These are phyloP conservation scores for Drepanosiphum platanoidis DNA, from an alignment of 2,888 invertebrate genomes.

Conservation along the genomic window DNA sequence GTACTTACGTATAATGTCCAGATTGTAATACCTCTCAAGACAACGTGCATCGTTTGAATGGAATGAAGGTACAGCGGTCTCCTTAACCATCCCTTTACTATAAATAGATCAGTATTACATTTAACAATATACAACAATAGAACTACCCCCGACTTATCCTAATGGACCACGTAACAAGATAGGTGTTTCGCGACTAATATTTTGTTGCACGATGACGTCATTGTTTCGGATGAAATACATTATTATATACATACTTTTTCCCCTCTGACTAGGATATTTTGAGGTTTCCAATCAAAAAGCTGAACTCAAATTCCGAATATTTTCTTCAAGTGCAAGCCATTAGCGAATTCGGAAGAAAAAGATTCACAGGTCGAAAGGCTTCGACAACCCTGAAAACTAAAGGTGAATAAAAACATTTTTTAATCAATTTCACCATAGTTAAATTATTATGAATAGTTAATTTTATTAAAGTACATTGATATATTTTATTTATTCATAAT, in stretches of 20 bases:
- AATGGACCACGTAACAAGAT: constrained; percentile 61
- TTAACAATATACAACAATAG: constrained; percentile 52
- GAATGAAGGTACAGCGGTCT: constrained; percentile 37
- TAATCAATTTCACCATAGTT: too few relatives aligned
- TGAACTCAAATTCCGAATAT: constrained; percentile 77
- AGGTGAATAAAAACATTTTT: constrained; percentile 67
- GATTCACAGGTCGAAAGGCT: constrained; percentile 77
- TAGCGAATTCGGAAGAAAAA: constrained; percentile 75
- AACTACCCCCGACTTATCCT: constrained; percentile 62
- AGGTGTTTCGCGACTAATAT: constrained; percentile 53
- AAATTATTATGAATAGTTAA: too few relatives aligned
- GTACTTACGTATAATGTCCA: constrained; percentile 59
- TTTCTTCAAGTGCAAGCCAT: constrained; percentile 83
- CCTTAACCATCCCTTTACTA: constrained; percentile 39
- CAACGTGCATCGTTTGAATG: constrained; percentile 60
- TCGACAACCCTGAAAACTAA: constrained; percentile 79
- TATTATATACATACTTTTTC: constrained; percentile 44
- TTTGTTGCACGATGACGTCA: constrained; percentile 58
- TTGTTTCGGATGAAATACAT: constrained; percentile 27
- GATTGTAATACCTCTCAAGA: constrained; percentile 54
- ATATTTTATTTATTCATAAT: too few relatives aligned
- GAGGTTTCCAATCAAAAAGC: constrained; percentile 74
- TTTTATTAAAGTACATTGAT: too few relatives aligned
- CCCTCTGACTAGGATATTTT: constrained; percentile 72
- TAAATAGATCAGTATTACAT: constrained; percentile 53